These are phyloP conservation scores for Asteroscopus sphinx DNA, from an alignment of 2,888 invertebrate genomes.

Conservation along the genomic window DNA sequence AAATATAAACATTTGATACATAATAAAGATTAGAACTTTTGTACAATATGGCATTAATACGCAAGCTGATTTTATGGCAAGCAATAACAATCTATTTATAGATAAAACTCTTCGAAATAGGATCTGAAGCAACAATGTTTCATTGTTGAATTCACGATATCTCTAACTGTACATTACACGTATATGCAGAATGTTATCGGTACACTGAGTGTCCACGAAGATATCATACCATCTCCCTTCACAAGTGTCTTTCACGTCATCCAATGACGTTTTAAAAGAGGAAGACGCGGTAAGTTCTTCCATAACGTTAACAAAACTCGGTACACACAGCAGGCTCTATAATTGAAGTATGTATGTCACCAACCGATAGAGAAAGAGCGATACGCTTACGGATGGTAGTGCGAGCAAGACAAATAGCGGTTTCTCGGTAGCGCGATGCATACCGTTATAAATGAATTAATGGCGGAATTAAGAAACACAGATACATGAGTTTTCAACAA, in stretches of 20 bases:
- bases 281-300: no score
- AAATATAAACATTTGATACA: constrained; percentile 65
- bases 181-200: not conserved
- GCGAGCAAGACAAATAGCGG: no score
- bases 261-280: no score
- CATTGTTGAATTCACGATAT: constrained; percentile 33
- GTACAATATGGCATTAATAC: constrained; percentile 65
- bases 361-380: no score
- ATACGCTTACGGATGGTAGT: no score
- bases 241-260: constrained; percentile 7
- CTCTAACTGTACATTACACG: constrained; percentile 4
- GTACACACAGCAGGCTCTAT: no score
- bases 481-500: no score
- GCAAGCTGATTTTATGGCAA: constrained; percentile 59
- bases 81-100: constrained; percentile 43
- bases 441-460: no score
- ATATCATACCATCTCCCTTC: not conserved
- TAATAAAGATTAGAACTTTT: constrained; percentile 58
- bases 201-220: constrained; percentile 4
- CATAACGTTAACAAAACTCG: no score
- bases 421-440: no score
- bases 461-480: no score
- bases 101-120: constrained; percentile 38
- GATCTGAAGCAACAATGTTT: constrained; percentile 50
- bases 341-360: no score